phyloP scores from a whole-genome alignment of 2,797 vertebrate genomes.

The Sebastes cheni region DNA sequence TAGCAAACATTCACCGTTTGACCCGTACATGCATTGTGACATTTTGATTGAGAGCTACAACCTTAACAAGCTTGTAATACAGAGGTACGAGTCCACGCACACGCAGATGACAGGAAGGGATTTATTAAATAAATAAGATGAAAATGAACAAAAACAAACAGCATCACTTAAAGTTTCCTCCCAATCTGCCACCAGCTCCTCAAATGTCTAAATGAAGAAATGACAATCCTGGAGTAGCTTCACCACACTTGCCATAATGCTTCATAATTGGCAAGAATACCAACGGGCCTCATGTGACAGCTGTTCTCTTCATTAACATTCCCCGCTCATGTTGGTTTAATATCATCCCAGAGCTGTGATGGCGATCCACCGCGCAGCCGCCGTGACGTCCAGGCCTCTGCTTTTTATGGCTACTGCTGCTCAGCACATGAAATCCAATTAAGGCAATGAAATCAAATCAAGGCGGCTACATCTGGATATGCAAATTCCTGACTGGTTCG shows the following conservation, averaged over 20 bases:
- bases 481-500: constrained; percentile 69
- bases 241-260: constrained; percentile 6
- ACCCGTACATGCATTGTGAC: constrained; percentile 39
- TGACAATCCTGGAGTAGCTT: constrained; percentile 37
- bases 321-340: constrained; percentile 46
- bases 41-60: constrained; percentile 17
- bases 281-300: constrained; percentile 43
- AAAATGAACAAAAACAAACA: background rate
- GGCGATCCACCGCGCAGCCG: constrained; percentile 3
- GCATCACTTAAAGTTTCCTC: background rate
- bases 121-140: background rate
- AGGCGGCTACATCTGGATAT: constrained; percentile 75
- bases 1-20: constrained; percentile 24
- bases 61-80: background rate
- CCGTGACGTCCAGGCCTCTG: constrained; percentile 35
- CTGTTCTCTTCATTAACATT: constrained; percentile 68
- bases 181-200: constrained; percentile 6
- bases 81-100: background rate
- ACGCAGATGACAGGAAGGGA: background rate
- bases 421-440: constrained; percentile 78
- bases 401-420: constrained; percentile 60
- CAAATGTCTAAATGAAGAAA: constrained; percentile 49
- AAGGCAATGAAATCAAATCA: constrained; percentile 78
- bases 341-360: constrained; percentile 35
- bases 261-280: constrained; percentile 61